A percentile compares a stretch with the other conserved stretches of the same genome.
These are phyloP conservation scores for Stictocephala bisonia DNA, from an alignment of 2,888 invertebrate genomes.

Conservation along the genomic window DNA sequence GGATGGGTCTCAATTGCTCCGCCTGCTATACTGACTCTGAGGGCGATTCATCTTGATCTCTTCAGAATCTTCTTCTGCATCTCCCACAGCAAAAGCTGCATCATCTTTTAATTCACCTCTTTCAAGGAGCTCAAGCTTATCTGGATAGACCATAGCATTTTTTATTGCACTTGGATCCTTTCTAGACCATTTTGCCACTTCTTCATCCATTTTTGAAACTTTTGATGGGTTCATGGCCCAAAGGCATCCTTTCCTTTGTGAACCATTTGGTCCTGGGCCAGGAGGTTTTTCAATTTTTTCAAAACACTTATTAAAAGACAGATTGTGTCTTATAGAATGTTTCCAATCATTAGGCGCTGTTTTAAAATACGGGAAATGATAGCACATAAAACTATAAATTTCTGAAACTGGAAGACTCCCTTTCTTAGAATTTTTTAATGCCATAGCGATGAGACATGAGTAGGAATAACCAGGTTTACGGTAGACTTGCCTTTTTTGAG, in stretches of 20 bases:
- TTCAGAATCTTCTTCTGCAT: too few species aligned
- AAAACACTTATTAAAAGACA: conserved; percentile 98
- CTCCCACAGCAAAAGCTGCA: too few species aligned
- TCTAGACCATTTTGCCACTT: conserved; percentile 96
- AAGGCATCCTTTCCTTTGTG: conserved; percentile 75
- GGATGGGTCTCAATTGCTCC: too few species aligned
- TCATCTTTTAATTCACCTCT: too few species aligned
- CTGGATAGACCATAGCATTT: conserved; percentile 94
- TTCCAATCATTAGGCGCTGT: conserved; percentile 99
- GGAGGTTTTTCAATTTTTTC: conserved; percentile 97
- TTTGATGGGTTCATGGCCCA: conserved; percentile 98
- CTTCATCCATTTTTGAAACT: conserved; percentile 96
- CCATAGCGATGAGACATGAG: conserved; percentile 97
- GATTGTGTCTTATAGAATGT: conserved; percentile 97
- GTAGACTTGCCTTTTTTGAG: conserved; percentile 65
- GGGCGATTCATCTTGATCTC: too few species aligned
- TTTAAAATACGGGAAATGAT: conserved; percentile 98
- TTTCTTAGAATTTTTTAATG: conserved; percentile 93
- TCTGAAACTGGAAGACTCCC: conserved; percentile 97
- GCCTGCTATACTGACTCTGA: too few species aligned
- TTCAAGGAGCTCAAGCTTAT: too few species aligned
- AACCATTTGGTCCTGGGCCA: conserved; percentile 61
- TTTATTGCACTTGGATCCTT: conserved; percentile 94
- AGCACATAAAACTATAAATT: conserved; percentile 98
- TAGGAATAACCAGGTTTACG: conserved; percentile 99